phyloP scores from a whole-genome alignment of 2,888 invertebrate genomes.

The Lithophane leautieri region DNA sequence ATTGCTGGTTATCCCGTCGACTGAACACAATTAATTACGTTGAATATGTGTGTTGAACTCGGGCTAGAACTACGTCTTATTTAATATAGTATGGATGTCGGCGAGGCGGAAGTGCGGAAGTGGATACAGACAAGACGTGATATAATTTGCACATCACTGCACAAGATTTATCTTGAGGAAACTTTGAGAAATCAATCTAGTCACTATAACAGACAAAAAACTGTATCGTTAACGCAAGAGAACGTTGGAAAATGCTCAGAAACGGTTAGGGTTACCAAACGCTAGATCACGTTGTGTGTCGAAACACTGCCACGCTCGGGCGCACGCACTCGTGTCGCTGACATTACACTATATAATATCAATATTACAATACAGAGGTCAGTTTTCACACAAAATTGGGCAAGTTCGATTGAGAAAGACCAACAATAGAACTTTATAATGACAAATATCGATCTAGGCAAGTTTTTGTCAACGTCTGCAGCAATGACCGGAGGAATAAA shows the following conservation, averaged over 20 bases:
- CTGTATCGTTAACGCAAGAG: slow-evolving; percentile 51
- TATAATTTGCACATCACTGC: slow-evolving; percentile 74
- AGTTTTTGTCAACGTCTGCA: slow-evolving; percentile 52
- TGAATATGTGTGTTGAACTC: slow-evolving; percentile 8
- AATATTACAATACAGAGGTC: slow-evolving; percentile 67
- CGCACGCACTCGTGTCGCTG: slow-evolving; percentile 60
- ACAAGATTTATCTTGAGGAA: slow-evolving; percentile 67
- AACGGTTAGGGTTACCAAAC: slow-evolving; percentile 69
- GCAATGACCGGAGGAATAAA: slow-evolving; percentile 39
- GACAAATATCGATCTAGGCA: slow-evolving; percentile 41
- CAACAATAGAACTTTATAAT: slow-evolving; percentile 54
- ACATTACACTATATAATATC: slow-evolving; percentile 63
- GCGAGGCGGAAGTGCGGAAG: slow-evolving; percentile 57
- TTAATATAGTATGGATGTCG: slow-evolving; percentile 15
- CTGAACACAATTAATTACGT: slow-evolving; percentile 24
- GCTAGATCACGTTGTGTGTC: slow-evolving; percentile 75
- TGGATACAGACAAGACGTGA: slow-evolving; percentile 61
- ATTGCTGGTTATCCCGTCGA: slow-evolving; percentile 31
- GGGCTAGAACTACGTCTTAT: slow-evolving; percentile 21
- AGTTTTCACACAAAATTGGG: slow-evolving; percentile 68
- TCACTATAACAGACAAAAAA: slow-evolving; percentile 57
- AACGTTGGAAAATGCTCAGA: slow-evolving; percentile 63
- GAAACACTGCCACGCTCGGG: slow-evolving; percentile 70
- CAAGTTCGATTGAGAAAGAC: slow-evolving; percentile 65
- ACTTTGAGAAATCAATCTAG: slow-evolving; percentile 67